These are phyloP conservation scores for Sebastes kiyomatsui DNA, from an alignment of 2,797 vertebrate species.

Conservation along the genomic window DNA sequence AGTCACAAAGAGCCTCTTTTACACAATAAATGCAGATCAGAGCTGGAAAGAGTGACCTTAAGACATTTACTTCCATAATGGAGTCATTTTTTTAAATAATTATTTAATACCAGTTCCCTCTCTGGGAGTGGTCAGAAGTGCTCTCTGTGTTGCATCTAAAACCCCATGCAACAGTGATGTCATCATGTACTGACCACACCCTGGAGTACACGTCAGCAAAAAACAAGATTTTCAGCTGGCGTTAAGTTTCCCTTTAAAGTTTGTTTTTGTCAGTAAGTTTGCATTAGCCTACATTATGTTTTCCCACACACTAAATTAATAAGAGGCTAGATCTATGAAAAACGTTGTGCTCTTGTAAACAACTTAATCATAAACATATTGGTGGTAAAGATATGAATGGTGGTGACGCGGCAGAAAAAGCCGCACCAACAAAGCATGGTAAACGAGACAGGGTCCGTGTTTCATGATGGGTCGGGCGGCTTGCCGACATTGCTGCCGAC, in stretches of 20 bases:
- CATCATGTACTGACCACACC: background rate
- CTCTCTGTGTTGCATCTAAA: background rate
- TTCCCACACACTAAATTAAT: too few relatives aligned
- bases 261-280: too few relatives aligned
- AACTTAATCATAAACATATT: too few relatives aligned
- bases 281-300: too few relatives aligned
- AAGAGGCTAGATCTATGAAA: too few relatives aligned
- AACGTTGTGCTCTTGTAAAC: fast-evolving
- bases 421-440: too few relatives aligned
- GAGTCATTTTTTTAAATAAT: background rate
- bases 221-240: background rate
- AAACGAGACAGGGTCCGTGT: too few relatives aligned
- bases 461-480: too few relatives aligned
- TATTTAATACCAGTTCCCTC: background rate
- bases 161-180: background rate
- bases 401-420: too few relatives aligned
- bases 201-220: background rate
- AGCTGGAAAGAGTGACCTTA: background rate
- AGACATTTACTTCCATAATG: background rate
- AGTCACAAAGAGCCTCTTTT: background rate
- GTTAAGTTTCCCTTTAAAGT: too few relatives aligned
- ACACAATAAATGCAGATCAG: background rate
- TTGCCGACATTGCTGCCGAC: too few relatives aligned
- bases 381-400: too few relatives aligned
- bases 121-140: background rate